Percentiles rank a stretch among this genome's conserved stretches.
Evolutionary conservation across 2,113 vertebrate species (phyloP).

Genomic region (Phyllostomus hastatus): DNA sequence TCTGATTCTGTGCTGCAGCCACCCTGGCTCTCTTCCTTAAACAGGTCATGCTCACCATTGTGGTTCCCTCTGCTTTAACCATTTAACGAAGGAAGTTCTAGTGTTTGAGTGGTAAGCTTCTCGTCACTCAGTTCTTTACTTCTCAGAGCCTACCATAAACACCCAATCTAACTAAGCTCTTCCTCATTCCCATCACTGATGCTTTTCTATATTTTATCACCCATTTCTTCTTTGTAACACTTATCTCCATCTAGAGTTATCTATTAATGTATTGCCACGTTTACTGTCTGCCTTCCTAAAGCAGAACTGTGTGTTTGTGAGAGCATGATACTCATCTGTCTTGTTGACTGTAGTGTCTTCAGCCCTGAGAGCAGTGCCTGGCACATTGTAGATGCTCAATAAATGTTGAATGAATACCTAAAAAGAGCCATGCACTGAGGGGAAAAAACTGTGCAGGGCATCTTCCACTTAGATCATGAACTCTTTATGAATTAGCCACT

Average conservation of each 20-base stretch:
- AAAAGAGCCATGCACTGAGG: background rate
- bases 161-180: background rate
- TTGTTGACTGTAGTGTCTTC: background rate
- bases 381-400: background rate
- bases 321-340: background rate
- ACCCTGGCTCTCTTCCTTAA: background rate
- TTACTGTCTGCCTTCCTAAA: background rate
- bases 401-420: background rate
- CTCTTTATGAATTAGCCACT: background rate
- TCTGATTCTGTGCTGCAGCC: background rate
- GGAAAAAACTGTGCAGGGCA: background rate
- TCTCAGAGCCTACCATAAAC: background rate
- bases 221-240: background rate
- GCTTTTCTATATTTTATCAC: background rate
- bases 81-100: background rate
- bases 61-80: background rate
- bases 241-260: background rate
- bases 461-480: background rate
- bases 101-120: background rate
- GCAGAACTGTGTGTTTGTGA: background rate
- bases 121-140: background rate
- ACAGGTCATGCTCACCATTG: background rate
- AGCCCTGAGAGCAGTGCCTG: background rate
- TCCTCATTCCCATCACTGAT: background rate
- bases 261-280: background rate